phyloP scores from a whole-genome alignment of 92 coral and sea anemone species.

The Blastomussa wellsi region DNA sequence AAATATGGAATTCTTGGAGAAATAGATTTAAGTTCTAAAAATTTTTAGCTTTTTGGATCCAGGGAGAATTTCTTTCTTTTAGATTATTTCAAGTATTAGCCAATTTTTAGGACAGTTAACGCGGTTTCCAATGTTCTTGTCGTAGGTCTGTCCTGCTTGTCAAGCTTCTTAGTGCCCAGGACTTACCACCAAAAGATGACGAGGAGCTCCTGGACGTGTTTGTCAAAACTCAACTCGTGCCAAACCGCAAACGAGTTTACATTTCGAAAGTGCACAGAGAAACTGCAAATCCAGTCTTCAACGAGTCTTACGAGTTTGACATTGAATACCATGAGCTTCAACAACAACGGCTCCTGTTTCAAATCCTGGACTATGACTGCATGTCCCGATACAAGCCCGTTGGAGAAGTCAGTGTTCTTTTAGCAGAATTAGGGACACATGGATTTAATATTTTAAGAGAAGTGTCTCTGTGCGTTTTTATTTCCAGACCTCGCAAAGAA shows the following conservation, averaged over 20 bases:
- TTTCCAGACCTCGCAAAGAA: conserved; percentile 63
- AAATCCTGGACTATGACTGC: conserved; percentile 85
- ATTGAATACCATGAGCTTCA: conserved; percentile 81
- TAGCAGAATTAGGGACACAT: conserved; percentile 84
- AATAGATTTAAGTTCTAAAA: background rate
- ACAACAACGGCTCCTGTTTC: conserved; percentile 77
- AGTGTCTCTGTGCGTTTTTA: conserved; percentile 83
- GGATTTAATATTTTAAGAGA: conserved; percentile 90
- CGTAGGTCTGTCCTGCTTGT: conserved; percentile 70
- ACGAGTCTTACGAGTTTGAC: conserved; percentile 88
- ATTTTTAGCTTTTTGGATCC: no score
- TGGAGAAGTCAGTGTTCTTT: conserved; percentile 80
- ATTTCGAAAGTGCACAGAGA: conserved; percentile 85
- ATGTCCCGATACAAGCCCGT: conserved; percentile 75
- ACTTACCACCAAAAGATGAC: conserved; percentile 75
- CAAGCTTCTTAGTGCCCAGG: conserved; percentile 71
- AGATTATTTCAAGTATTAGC: background rate
- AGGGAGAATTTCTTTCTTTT: no score
- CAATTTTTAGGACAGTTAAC: background rate
- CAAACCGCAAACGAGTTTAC: conserved; percentile 82
- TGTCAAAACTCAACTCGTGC: conserved; percentile 84
- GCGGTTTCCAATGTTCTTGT: background rate
- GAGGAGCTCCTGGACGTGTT: conserved; percentile 75
- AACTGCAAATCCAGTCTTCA: conserved; percentile 79
- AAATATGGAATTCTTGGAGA: no score